Base-by-base conservation (phyloP, 1,140 invertebrate genomes). In the Marisa cornuarietis region DNA sequence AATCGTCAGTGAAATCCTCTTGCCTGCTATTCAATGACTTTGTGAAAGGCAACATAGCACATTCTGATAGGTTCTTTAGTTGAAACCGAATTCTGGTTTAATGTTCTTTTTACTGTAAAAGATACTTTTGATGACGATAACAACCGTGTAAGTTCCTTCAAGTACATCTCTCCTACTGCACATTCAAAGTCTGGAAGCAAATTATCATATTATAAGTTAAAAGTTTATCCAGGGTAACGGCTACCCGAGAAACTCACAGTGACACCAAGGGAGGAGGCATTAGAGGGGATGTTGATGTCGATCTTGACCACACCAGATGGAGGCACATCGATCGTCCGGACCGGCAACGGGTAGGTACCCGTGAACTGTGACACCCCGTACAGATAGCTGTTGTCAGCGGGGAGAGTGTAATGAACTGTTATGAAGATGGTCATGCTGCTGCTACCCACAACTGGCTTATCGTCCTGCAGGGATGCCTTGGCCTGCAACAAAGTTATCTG, bases 351-450 rank as follows among this genome's bases (percentile, higher is more conserved):
- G 63, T 77, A 77, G 63, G 62, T 69, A 6, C 76, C 76, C 11
- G 63, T 26, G 76, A 77, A 77, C 16, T 66, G 51, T 18, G 10
- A 10, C 42, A 68, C 65, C 9, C 76, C 65, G 49, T 69, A 77
- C 42, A 77, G 65, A 49, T 14, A 77, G 63, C n/a, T 77, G 76
- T 69, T 77, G 76, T 77, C 76, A 1, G 49, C 16, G 49, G 76
- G 63, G 49, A 68, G 54, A 49, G 4, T 14, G 65, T 77, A 77
- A 51, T 77, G 76, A 42, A 63, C 76, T 9, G 18, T 51, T 24
- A 49, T 63, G 63, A 68, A 66, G 63, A 77, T 68, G 65, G 76
- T 63, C 24, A 76, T 24, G 65, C 1, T 20, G 31, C 4, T 58
- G 54, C 4, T 1, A 18, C 42, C 63, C 14, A 4, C 63, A 22